A percentile compares a stretch with the other conserved stretches of the same genome.
Conservation (phyloP, 1,140 invertebrate genomes). For the Ceratosolen fusciceps region DNA sequence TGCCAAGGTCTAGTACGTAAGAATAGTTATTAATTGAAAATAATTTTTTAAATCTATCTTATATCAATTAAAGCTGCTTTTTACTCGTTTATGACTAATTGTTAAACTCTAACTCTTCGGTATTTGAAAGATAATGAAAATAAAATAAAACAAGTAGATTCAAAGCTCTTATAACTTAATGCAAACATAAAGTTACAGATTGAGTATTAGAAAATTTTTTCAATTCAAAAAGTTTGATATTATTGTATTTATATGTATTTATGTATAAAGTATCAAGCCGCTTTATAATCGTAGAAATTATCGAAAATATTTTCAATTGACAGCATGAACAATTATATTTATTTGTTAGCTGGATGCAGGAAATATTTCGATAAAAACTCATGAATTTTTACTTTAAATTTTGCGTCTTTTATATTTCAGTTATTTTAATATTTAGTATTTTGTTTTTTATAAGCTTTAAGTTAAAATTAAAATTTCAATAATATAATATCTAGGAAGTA, state of each 20-base stretch:
- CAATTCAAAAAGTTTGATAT: no score
- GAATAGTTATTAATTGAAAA: no score
- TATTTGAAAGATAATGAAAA: no score
- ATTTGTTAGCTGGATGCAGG: not conserved
- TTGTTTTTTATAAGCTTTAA: not conserved
- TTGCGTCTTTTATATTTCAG: not conserved
- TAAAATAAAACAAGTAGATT: no score
- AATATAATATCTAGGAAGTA: no score
- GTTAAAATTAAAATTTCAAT: not conserved
- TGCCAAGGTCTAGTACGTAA: no score
- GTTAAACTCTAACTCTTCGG: no score
- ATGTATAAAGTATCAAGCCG: not conserved
- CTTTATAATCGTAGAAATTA: not conserved
- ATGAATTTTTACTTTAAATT: not conserved
- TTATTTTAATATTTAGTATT: not conserved
- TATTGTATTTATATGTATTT: not conserved
- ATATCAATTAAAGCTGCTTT: not conserved
- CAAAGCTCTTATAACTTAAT: no score
- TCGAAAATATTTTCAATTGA: constrained; percentile 2
- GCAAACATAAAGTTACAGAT: no score
- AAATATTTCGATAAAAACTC: not conserved
- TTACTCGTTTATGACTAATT: no score
- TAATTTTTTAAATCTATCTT: not conserved
- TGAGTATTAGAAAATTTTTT: no score
- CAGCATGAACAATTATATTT: not conserved